Evolutionary conservation across 2,888 invertebrate genomes (phyloP), one percentile per base, ranked within the genome.

Genomic region (Cheilosia soror): DNA sequence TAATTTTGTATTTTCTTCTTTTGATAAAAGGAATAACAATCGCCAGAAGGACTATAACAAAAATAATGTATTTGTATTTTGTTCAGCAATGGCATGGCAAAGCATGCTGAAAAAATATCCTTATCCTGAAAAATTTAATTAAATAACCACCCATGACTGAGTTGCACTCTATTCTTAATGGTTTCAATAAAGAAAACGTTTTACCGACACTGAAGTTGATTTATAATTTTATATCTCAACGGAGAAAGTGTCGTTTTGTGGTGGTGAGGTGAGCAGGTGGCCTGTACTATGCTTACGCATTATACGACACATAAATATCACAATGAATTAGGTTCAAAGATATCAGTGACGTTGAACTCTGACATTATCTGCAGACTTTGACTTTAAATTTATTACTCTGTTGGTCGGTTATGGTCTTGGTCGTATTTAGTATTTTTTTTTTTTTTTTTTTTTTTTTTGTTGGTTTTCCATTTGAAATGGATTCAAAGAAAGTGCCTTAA

Each of bases 291-390:
- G 31, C 20, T 11, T n/a, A 72, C 40, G 53, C 72, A 58, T 47
- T 13, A 9, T 15, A 63, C 63, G 40, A 65, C 49, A 47, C 40
- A 47, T 27, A 65, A 37, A 53, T 60, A 49, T 68, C 51, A 51
- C 51, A 66, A 40, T 60, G 40, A 51, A 58, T 66, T 49, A 51
- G 31, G 51, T 68, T 76, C 66, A 68, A 68, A 55, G 66, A 49
- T 57, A 66, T 58, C 58, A 42, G 44, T 49, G 49, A 9, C 31
- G 31, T 31, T 53, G 55, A 63, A 63, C 62, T 53, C 44, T 31
- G 62, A 73, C 63, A 63, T 73, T 73, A 73, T 73, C 73, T 55
- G 4, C 49, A 72, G 72, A 62, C 72, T 60, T 51, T 72, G 51
- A 72, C 29, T 60, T 75, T 37, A 40, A 65, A 65, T 65, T 57